phyloP scores from a whole-genome alignment of 2,113 vertebrate genomes.

The Typhlomys cinereus region DNA sequence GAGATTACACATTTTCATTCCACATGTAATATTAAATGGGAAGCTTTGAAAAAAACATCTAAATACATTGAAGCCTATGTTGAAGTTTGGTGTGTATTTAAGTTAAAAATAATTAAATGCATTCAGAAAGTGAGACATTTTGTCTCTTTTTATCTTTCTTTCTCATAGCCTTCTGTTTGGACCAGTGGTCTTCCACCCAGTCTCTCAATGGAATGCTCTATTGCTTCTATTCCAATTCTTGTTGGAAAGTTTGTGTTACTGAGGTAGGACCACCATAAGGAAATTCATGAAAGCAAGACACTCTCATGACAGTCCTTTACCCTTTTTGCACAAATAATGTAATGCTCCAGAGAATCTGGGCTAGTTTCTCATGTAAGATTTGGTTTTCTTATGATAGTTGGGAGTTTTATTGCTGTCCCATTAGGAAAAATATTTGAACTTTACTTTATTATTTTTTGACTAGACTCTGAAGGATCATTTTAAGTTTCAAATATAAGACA shows the following conservation, averaged over 20 bases:
- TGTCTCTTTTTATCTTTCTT: slow-evolving; percentile 51
- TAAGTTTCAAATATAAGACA: slow-evolving; percentile 46
- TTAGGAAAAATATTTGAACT: slow-evolving; percentile 43
- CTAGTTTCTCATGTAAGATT: slow-evolving; percentile 42
- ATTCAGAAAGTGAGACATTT: slow-evolving; percentile 20
- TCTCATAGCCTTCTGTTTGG: slow-evolving; percentile 43
- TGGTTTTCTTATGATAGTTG: slow-evolving; percentile 39
- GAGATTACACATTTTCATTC: slow-evolving; percentile 70
- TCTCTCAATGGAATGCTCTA: slow-evolving; percentile 30
- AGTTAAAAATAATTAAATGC: slow-evolving; percentile 34
- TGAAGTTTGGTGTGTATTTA: slow-evolving; percentile 66
- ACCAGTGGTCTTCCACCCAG: background rate
- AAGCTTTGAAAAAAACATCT: slow-evolving; percentile 69
- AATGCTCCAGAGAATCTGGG: slow-evolving; percentile 1
- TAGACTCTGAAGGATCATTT: background rate
- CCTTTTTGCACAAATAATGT: background rate
- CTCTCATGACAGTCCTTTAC: background rate
- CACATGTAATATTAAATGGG: slow-evolving; percentile 65
- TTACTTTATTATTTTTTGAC: slow-evolving; percentile 12
- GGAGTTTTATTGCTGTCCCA: slow-evolving; percentile 1
- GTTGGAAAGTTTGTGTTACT: slow-evolving; percentile 10
- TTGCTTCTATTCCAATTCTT: slow-evolving; percentile 30
- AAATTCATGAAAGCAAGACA: slow-evolving; percentile 3
- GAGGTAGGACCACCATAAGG: background rate
- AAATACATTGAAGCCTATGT: slow-evolving; percentile 43